Evolutionary conservation across 2,888 invertebrate species (phyloP).

Genomic region (Drosophila suboccidentalis): DNA sequence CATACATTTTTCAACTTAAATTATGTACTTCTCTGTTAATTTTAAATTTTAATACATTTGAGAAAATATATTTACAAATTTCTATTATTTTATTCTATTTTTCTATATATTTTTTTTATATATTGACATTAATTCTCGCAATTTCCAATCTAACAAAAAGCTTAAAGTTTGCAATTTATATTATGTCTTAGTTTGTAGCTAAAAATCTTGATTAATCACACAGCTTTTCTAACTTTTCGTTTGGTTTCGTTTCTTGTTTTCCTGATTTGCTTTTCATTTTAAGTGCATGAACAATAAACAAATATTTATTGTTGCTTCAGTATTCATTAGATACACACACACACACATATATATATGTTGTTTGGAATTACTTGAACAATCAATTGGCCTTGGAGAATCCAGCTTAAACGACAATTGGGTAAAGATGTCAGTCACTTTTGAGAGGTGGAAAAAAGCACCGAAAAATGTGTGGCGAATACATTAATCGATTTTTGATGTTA

Average conservation of each 20-base stretch:
- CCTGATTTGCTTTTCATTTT: conserved; percentile 9
- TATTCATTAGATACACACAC: not conserved
- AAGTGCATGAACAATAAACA: conserved; percentile 56
- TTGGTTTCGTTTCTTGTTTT: not conserved
- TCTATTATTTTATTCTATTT: not conserved
- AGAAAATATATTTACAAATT: not conserved
- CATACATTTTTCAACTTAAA: no score
- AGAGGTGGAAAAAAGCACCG: not conserved
- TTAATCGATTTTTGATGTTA: conserved; percentile 55
- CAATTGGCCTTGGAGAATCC: conserved; percentile 22
- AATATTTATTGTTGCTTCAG: conserved; percentile 17
- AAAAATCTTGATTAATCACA: not conserved
- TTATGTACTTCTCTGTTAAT: no score
- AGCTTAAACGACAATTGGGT: conserved; percentile 19
- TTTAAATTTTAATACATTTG: no score
- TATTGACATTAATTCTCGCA: not conserved
- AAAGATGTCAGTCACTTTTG: conserved; percentile 18
- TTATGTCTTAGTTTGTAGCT: not conserved
- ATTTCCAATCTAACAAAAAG: not conserved
- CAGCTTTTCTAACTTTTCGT: not conserved
- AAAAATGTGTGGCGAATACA: conserved; percentile 26
- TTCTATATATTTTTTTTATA: not conserved
- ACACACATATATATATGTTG: not conserved
- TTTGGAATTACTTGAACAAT: conserved; percentile 37
- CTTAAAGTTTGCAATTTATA: conserved; percentile 2